Base-by-base conservation (phyloP, 2,797 vertebrate species). In the Propithecus deckenii region DNA sequence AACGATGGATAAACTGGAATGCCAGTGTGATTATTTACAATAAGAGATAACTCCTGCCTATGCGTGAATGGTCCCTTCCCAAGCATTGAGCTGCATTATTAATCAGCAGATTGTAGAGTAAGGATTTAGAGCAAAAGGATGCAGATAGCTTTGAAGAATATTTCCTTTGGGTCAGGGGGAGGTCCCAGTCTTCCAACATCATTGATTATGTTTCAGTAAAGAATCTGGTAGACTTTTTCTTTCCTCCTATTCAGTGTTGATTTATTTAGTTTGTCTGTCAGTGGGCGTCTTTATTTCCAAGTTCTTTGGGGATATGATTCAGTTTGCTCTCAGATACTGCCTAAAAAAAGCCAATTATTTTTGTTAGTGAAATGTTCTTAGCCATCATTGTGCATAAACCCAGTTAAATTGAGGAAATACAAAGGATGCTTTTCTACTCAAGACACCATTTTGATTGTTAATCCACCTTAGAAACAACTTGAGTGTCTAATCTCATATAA, bases 291-390 rank as follows among this genome's bases (percentile, higher is more conserved):
- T 83, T 80, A 10, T 43, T 65, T 92, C 28, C 35, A 57, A 41
- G 57, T 81, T 75, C 28, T 79, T 80, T 46, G 46, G 38, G 55
- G 35, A 10, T 15, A 32, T 25, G 43, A n/a, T 89, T 95, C 59
- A 41, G 55, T 93, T 79, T 78, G 46, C 46, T n/a, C 46, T 43
- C 12, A 83, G 48, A 57, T 55, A n/a, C 32, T 35, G 4, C 18
- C 59, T 93, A 72, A 78, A 93, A 89, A 94, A 59, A 86, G 38
- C n/a, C 61, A 90, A 32, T 93, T 55, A 83, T 79, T 94, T 80
- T 79, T 78, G 80, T 88, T 74, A 89, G 5, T 59, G 69, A 94
- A 85, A 88, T 80, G 72, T 80, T 78, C 30, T 74, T 30, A 88
- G 50, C 41, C 6, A 50, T 85, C 15, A 41, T 35, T 18, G 5